phyloP scores from a whole-genome alignment of 2,113 vertebrate species.

The Cryptomyrus ogoouensis region DNA sequence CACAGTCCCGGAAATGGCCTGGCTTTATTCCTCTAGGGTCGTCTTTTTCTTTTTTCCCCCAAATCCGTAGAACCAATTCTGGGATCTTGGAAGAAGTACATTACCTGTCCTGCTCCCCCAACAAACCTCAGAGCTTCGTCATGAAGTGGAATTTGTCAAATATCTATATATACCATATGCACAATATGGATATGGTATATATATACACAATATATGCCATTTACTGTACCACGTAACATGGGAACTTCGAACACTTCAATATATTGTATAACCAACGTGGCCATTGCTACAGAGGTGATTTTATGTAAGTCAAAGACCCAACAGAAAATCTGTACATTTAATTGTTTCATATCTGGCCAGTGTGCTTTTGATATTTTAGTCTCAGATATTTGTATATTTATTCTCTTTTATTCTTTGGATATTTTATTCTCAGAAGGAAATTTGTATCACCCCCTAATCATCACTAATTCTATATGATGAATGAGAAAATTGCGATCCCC shows the following conservation, averaged over 20 bases:
- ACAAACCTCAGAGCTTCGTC: background rate
- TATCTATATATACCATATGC: background rate
- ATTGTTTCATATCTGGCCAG: background rate
- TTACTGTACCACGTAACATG: background rate
- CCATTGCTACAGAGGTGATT: background rate
- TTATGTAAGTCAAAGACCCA: background rate
- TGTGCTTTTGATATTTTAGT: background rate
- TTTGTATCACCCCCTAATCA: background rate
- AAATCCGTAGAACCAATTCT: conserved; percentile 15
- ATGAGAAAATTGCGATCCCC: too few species aligned
- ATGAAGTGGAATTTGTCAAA: background rate
- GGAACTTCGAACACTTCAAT: background rate
- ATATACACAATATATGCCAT: too few species aligned
- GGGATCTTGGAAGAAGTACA: background rate
- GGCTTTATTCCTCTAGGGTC: conserved; percentile 6
- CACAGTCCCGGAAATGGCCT: conserved; percentile 24
- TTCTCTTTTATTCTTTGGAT: background rate
- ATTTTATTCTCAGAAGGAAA: background rate
- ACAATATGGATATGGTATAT: background rate
- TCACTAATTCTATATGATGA: background rate
- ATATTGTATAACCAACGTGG: background rate
- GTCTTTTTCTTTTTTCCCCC: background rate
- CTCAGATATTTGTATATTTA: background rate
- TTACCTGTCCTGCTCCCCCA: background rate
- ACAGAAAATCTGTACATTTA: background rate